phyloP scores from a whole-genome alignment of 1,140 invertebrate genomes.

The Pectinophora gossypiella region DNA sequence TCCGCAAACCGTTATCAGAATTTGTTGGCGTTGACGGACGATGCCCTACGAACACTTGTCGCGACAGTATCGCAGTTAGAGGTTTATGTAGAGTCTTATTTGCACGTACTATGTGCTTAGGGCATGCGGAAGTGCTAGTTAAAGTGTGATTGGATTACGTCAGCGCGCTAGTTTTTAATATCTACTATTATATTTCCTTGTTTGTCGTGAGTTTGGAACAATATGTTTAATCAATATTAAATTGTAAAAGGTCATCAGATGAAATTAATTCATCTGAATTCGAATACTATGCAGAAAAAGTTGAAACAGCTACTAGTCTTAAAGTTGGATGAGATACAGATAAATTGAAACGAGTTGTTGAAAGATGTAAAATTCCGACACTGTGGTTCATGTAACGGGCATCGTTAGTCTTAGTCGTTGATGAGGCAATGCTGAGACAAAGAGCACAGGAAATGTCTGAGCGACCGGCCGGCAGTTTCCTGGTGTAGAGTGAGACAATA shows the following conservation, averaged over 20 bases:
- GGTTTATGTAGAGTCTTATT: slow-evolving; percentile 1
- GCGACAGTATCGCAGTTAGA: not conserved
- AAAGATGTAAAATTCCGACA: too few species aligned
- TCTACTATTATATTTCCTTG: slow-evolving; percentile 60
- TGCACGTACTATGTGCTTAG: slow-evolving; percentile 41
- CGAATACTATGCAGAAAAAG: too few species aligned
- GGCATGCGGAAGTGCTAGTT: slow-evolving; percentile 62
- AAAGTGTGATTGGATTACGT: slow-evolving; percentile 48
- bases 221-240: slow-evolving; percentile 16
- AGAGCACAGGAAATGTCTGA: slow-evolving; percentile 56
- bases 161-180: slow-evolving; percentile 69
- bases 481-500: slow-evolving; percentile 63
- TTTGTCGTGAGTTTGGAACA: slow-evolving; percentile 35
- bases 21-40: slow-evolving; percentile 21
- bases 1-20: slow-evolving; percentile 47
- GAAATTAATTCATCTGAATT: too few species aligned
- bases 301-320: too few species aligned
- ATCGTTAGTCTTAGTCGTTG: too few species aligned
- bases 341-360: too few species aligned
- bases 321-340: too few species aligned
- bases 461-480: slow-evolving; percentile 50
- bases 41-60: slow-evolving; percentile 14
- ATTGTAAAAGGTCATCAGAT: too few species aligned
- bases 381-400: too few species aligned
- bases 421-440: slow-evolving; percentile 32